Evolutionary conservation across 2,888 invertebrate species (phyloP).

Genomic region (Ichneumoninae sp.): DNA sequence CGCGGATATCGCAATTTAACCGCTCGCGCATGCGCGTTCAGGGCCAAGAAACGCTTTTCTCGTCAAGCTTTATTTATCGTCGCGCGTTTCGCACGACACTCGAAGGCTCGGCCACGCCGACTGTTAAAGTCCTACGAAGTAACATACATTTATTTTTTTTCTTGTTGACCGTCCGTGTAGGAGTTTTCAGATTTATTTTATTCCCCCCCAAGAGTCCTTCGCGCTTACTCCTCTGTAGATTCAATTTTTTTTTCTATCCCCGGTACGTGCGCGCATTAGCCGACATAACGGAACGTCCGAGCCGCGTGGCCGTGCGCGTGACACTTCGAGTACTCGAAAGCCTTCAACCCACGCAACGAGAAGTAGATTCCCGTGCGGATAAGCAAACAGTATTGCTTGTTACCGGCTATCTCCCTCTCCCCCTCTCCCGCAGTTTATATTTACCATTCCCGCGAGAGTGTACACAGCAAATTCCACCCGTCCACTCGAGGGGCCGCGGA

Average conservation of each 20-base stretch:
- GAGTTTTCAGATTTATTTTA: constrained; percentile 4
- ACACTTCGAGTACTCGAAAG: constrained; percentile 60
- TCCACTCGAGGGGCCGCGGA: neutral
- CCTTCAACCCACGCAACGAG: constrained; percentile 42
- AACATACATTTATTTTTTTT: constrained; percentile 1
- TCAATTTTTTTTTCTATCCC: constrained; percentile 9
- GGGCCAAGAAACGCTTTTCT: constrained; percentile 46
- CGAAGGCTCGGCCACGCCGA: neutral
- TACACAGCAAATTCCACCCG: constrained; percentile 2
- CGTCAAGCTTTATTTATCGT: constrained; percentile 44
- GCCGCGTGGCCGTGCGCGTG: constrained; percentile 68
- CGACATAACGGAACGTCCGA: constrained; percentile 62
- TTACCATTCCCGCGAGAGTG: neutral
- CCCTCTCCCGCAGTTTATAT: neutral
- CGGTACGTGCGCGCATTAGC: constrained; percentile 33
- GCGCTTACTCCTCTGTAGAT: neutral
- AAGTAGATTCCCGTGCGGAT: constrained; percentile 40
- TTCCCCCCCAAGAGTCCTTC: constrained; percentile 19
- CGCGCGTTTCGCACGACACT: neutral
- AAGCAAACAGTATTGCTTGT: constrained; percentile 44
- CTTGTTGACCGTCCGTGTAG: constrained; percentile 13
- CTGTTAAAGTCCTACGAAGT: neutral
- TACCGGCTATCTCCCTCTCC: neutral
- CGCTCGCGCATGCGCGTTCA: constrained; percentile 24
- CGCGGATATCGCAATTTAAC: constrained; percentile 21